phyloP scores from a whole-genome alignment of 2,888 invertebrate species.

The Euzophera pinguis region DNA sequence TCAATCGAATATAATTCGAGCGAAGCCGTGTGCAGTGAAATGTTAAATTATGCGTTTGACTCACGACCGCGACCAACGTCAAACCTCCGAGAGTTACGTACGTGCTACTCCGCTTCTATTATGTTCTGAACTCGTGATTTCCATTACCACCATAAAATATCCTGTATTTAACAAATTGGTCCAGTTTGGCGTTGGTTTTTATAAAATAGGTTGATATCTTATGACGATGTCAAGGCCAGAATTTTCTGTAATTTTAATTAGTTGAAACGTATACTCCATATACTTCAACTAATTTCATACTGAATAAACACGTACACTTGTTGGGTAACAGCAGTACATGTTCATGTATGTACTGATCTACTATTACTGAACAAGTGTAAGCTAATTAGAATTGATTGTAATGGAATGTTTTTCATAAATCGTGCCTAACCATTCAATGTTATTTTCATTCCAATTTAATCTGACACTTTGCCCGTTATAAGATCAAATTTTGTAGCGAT shows the following conservation, averaged over 20 bases:
- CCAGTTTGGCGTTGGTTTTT: too few relatives aligned
- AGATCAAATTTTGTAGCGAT: conserved; percentile 39
- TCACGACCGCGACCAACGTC: conserved; percentile 31
- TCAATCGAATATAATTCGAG: conserved; percentile 20
- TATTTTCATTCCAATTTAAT: conserved; percentile 44
- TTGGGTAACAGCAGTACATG: too few relatives aligned
- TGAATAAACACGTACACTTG: too few relatives aligned
- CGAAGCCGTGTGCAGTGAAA: conserved; percentile 42
- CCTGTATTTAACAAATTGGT: too few relatives aligned
- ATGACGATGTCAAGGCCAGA: too few relatives aligned
- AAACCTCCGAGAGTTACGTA: conserved; percentile 31
- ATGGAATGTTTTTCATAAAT: neutral
- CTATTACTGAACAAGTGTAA: too few relatives aligned
- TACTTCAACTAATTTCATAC: too few relatives aligned
- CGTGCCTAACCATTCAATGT: conserved; percentile 13
- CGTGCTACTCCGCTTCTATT: conserved; percentile 30
- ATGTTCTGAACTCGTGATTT: conserved; percentile 21
- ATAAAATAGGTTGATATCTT: too few relatives aligned
- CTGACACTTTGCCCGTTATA: conserved; percentile 57
- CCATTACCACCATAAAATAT: too few relatives aligned
- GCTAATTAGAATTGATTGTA: neutral
- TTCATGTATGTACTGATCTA: too few relatives aligned
- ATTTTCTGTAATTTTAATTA: too few relatives aligned
- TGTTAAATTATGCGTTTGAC: conserved; percentile 51
- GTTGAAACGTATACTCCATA: too few relatives aligned